Evolutionary conservation across 2,113 vertebrate genomes (phyloP).

Genomic region (Hylia prasina): DNA sequence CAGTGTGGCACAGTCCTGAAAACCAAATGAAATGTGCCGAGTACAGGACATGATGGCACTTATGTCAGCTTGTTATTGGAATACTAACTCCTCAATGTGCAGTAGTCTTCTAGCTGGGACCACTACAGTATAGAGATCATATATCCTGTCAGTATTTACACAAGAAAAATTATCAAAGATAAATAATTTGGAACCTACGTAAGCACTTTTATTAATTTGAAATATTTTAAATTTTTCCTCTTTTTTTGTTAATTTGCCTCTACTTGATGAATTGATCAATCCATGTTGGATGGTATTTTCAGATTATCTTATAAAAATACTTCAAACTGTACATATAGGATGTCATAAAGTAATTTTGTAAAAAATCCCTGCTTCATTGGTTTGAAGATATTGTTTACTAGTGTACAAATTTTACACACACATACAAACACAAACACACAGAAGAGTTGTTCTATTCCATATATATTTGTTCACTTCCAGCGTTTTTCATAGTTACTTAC

Average conservation of each 20-base stretch:
- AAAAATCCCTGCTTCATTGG: neutral
- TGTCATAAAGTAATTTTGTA: neutral
- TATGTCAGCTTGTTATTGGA: neutral
- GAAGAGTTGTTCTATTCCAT: neutral
- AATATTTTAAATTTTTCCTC: neutral
- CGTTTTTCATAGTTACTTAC: neutral
- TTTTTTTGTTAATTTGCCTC: neutral
- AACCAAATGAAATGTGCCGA: neutral
- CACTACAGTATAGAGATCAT: neutral
- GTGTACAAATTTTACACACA: neutral
- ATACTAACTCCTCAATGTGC: too few species aligned
- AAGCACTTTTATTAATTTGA: neutral
- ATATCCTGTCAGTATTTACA: neutral
- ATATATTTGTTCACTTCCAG: neutral
- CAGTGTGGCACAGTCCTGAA: neutral
- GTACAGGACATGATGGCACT: neutral
- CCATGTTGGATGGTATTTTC: neutral
- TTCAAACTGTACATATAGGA: neutral
- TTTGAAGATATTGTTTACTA: neutral
- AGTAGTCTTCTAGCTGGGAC: neutral
- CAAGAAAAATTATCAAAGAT: neutral
- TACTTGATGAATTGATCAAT: neutral
- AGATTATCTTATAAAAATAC: neutral
- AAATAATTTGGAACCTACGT: neutral
- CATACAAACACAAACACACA: rapidly evolving